These are phyloP conservation scores for Mythimna pallens DNA, from an alignment of 2,888 invertebrate species.

Conservation along the genomic window DNA sequence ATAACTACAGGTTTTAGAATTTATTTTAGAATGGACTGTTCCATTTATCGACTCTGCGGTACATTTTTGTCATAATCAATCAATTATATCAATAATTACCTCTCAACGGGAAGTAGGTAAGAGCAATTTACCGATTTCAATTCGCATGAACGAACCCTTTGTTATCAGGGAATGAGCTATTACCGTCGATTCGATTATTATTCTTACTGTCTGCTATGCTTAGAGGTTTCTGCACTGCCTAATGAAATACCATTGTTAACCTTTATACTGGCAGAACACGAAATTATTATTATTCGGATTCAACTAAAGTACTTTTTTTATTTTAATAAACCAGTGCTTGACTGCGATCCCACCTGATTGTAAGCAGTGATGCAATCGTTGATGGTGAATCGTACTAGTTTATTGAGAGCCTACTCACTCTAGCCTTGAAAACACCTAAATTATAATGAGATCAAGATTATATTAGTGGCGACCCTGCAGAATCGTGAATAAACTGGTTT, in stretches of 20 bases:
- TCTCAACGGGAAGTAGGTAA: conserved; percentile 74
- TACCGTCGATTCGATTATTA: conserved; percentile 82
- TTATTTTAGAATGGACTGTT: background rate
- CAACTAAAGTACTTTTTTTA: background rate
- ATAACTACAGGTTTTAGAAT: background rate
- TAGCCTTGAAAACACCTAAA: too few relatives aligned
- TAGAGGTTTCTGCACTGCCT: conserved; percentile 53
- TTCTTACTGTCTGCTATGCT: conserved; percentile 67
- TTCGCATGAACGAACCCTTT: conserved; percentile 82
- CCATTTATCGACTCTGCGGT: conserved; percentile 24
- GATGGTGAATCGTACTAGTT: too few relatives aligned
- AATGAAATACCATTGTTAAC: conserved; percentile 62
- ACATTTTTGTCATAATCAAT: conserved; percentile 59
- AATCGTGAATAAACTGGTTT: background rate
- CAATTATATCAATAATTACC: conserved; percentile 77
- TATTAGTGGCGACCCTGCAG: background rate
- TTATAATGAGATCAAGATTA: background rate
- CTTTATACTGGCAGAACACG: conserved; percentile 16
- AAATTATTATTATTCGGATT: conserved; percentile 36
- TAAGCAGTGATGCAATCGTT: too few relatives aligned
- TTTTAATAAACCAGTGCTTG: too few relatives aligned
- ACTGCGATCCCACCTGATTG: too few relatives aligned
- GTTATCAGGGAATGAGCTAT: conserved; percentile 85
- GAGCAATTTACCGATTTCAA: conserved; percentile 84
- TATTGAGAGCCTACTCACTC: too few relatives aligned